These are phyloP conservation scores for Sarcophaga caerulescens DNA, from an alignment of 2,888 invertebrate species.

Conservation along the genomic window DNA sequence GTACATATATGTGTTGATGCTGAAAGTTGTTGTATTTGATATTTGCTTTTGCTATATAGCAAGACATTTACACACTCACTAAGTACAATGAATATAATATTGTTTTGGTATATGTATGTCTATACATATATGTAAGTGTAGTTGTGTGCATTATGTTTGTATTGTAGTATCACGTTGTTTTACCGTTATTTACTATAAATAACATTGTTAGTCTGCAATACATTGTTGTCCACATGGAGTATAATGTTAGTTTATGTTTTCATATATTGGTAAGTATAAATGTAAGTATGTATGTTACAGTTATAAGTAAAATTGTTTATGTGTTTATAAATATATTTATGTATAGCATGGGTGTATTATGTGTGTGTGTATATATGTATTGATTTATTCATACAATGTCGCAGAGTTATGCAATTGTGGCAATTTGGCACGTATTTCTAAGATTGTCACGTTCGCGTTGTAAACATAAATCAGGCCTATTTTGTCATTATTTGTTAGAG, in stretches of 20 bases:
- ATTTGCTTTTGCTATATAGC: background rate
- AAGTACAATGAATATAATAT: too few species aligned
- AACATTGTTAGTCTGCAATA: conserved; percentile 58
- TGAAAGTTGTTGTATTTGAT: conserved; percentile 21
- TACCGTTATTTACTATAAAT: conserved; percentile 66
- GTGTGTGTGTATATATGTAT: conserved; percentile 39
- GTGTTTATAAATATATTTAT: background rate
- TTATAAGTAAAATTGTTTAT: background rate
- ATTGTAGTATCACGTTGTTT: conserved; percentile 46
- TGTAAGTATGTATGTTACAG: background rate
- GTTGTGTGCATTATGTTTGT: background rate
- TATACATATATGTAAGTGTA: background rate
- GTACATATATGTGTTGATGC: background rate
- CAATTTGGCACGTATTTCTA: conserved; percentile 75
- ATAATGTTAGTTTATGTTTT: conserved; percentile 55
- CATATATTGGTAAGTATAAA: background rate
- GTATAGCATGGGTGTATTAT: background rate
- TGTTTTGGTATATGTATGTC: background rate
- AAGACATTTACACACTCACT: too few species aligned
- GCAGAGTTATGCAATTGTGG: conserved; percentile 68
- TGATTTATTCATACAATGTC: conserved; percentile 67
- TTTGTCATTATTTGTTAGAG: conserved; percentile 73
- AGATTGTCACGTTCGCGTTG: conserved; percentile 76
- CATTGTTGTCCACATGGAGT: conserved; percentile 53
- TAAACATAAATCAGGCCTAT: conserved; percentile 76